Evolutionary conservation across 2,797 vertebrate genomes (phyloP), one percentile per base, ranked within the genome.

Genomic region (Pteronotus mesoamericanus): DNA sequence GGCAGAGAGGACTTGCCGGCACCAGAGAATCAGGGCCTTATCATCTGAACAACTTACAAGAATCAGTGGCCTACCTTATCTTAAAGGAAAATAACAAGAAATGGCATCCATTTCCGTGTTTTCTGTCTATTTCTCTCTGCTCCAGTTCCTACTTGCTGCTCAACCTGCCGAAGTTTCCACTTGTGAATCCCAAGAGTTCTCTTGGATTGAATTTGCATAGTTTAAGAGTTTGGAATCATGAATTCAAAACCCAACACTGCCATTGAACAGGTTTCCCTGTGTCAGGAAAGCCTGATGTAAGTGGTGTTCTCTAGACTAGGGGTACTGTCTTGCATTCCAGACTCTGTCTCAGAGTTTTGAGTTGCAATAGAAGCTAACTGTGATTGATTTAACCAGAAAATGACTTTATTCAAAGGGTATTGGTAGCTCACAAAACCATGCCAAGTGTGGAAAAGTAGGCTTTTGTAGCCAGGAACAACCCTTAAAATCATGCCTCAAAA

Each of bases 61-160:
- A 71, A 57, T 93, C 61, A 57, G 7, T 53, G 39, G 39, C 61
- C 66, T 77, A 57, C 59, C 89, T 95, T 94, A 55, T 48, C 69
- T 66, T 53, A 68, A 64, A 78, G 89, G 24, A 88, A 84, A 95
- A 82, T 51, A 57, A 22, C 39, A 61, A 92, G 77, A 85, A 90
- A 37, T 39, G 57, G n/a, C 55, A 87, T 34, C 42, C 8, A 21
- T 32, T 78, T 90, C 68, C 68, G 85, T 77, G 32, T 79, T 71
- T 84, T 71, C 69, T 87, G 77, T 75, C 85, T 64, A 4, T 51
- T 86, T 96, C 37, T 94, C 87, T 92, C 57, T 91, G 83, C 39
- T 94, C 34, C 66, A 53, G 21, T 96, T 94, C 72, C 72, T 84
- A 75, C 21, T 51, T 87, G 71, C 77, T 55, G 10, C 12, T 89